Conservation (phyloP, 2,797 vertebrate species). For the Morelia viridis region DNA sequence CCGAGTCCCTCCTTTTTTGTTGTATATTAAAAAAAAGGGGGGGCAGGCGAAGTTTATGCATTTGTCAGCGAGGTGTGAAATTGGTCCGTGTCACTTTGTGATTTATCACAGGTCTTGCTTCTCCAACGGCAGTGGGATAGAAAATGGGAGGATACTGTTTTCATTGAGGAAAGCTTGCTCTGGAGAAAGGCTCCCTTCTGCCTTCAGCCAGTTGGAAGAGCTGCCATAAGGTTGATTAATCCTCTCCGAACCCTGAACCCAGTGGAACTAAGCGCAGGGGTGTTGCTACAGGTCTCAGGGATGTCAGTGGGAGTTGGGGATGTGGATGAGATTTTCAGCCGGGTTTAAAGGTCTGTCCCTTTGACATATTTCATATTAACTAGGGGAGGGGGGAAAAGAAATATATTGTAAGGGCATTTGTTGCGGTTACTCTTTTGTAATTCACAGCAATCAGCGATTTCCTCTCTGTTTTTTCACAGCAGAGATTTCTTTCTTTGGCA, state of each 20-base stretch:
- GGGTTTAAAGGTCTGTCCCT: neutral
- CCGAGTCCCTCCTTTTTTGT: slow-evolving; percentile 8
- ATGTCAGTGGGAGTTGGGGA: neutral
- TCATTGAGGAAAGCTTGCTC: slow-evolving; percentile 13
- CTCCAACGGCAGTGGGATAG: slow-evolving; percentile 20
- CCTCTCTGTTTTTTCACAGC: neutral
- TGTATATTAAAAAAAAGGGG: neutral
- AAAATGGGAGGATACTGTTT: neutral
- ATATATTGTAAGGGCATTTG: neutral
- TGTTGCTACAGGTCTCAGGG: neutral
- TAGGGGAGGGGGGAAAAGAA: neutral
- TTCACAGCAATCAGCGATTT: neutral
- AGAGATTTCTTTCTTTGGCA: neutral
- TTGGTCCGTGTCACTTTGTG: neutral
- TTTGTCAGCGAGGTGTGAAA: slow-evolving; percentile 43
- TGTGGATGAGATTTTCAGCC: neutral
- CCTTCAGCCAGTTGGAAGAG: neutral
- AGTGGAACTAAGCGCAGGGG: neutral
- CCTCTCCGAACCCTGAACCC: neutral
- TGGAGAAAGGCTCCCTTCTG: neutral
- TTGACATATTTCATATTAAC: neutral
- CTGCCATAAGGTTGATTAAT: neutral
- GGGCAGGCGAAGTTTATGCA: slow-evolving; percentile 40
- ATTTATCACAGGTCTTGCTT: neutral
- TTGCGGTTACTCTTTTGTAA: neutral